Conservation (phyloP, 1,140 invertebrate species). For the Battus philenor region DNA sequence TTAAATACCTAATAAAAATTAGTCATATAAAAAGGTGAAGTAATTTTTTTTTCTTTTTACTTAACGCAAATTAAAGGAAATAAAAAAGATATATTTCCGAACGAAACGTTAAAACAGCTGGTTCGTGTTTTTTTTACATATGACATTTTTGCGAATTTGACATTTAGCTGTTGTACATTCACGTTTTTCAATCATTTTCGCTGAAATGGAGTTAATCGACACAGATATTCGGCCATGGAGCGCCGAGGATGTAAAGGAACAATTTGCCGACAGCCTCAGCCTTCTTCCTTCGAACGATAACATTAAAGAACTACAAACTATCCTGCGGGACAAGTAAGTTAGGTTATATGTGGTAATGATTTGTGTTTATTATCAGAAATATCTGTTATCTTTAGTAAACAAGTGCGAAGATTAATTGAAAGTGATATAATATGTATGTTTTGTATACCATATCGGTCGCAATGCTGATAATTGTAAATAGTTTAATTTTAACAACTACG, state of each 20-base stretch:
- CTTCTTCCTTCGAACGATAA: slow-evolving; percentile 90
- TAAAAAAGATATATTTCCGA: slow-evolving; percentile 16
- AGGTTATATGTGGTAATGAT: slow-evolving; percentile 36
- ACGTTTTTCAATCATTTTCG: not conserved
- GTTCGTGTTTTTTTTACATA: slow-evolving; percentile 16
- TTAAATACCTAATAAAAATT: too few species aligned
- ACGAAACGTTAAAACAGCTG: slow-evolving; percentile 16
- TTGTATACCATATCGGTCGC: too few species aligned
- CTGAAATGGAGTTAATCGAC: slow-evolving; percentile 55
- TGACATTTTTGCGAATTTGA: not conserved
- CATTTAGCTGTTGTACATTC: not conserved
- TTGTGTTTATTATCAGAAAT: slow-evolving; percentile 9
- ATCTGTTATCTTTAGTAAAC: too few species aligned
- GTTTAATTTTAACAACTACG: slow-evolving; percentile 10
- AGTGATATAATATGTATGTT: too few species aligned
- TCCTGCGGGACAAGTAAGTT: slow-evolving; percentile 94
- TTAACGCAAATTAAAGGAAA: too few species aligned
- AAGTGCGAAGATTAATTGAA: too few species aligned
- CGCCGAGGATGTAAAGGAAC: slow-evolving; percentile 67
- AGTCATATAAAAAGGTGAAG: too few species aligned
- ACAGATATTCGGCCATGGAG: slow-evolving; percentile 60
- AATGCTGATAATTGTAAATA: not conserved
- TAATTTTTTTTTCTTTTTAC: too few species aligned
- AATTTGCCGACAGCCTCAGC: slow-evolving; percentile 89
- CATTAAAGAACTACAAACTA: slow-evolving; percentile 95